Base-by-base conservation (phyloP, 1,140 invertebrate genomes). In the Chironomus striatipennis region DNA sequence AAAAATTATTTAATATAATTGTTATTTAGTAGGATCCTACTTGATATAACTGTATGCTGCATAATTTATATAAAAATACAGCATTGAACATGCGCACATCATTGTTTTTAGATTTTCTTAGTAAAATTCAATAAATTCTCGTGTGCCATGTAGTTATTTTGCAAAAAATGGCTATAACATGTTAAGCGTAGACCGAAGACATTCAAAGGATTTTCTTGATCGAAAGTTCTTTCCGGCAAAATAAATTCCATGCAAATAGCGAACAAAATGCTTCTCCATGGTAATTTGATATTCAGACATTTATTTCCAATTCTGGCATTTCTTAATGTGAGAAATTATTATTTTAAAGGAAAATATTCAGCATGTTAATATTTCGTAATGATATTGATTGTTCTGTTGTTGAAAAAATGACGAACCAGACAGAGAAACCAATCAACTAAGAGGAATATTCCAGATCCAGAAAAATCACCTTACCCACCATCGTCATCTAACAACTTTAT, bases 331-430 rank as follows among this genome's bases (percentile, higher is more conserved):
- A n/a, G n/a, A n/a, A 70, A 9, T 70, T 70, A 7, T 2, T 70
- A 18, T 70, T 70, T 70, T 20, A n/a, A n/a, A 70, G 65, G 65
- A 70, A 70, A 70, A 70, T 70, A 10, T 70, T 9, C 10, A 18
- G 17, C 17, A 70, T 70, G 65, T 20, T 70, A 12, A 8, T 70
- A 1, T 70, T 70, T 70, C 65, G n/a, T 70, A 9, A 6, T 17
- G 7, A 17, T 70, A 6, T 1, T 70, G 0, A 21, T 70, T 18
- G n/a, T 70, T 0, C 17, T 70, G 0, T 10, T 70, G 5, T 10
- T 70, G n/a, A n/a, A 18, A n/a, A 8, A n/a, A 70, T 20, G 20
- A 21, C 9, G 65, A 70, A 9, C 6, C 4, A 8, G 20, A 70
- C 8, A 9, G n/a, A 21, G 4, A 12, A 67, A 70, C 9, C 18